Percentiles rank a stretch among this genome's conserved stretches.
phyloP scores from a whole-genome alignment of 2,113 vertebrate species.

The Psophia crepitans region DNA sequence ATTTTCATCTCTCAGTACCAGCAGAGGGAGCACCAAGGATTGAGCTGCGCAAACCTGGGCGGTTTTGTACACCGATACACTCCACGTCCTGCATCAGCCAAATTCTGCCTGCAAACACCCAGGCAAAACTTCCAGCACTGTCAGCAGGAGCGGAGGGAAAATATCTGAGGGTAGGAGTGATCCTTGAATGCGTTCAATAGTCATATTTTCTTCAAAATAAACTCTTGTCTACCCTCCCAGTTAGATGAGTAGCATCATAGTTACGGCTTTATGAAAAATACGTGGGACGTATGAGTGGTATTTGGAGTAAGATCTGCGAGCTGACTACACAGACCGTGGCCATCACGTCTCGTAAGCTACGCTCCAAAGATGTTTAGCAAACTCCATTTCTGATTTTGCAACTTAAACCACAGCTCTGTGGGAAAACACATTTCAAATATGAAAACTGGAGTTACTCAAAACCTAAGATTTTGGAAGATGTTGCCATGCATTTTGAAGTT shows the following conservation, averaged over 20 bases:
- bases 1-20: conserved; percentile 54
- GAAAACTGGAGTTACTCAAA: background rate
- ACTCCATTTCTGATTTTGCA: background rate
- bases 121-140: background rate
- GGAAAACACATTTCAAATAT: background rate
- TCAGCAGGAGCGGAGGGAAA: background rate
- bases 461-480: background rate
- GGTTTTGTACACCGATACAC: background rate
- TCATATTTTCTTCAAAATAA: background rate
- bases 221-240: background rate
- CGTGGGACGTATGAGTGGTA: fast-evolving
- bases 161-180: background rate
- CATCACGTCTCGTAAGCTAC: background rate
- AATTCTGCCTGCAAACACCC: background rate
- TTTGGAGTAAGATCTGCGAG: background rate
- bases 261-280: background rate
- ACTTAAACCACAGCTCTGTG: background rate
- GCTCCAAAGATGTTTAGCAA: background rate
- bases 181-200: background rate
- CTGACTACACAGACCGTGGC: background rate
- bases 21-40: conserved; percentile 76
- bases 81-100: background rate
- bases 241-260: background rate
- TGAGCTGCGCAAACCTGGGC: background rate
- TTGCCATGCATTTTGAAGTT: background rate